phyloP scores from a whole-genome alignment of 2,888 invertebrate genomes.

The Copidosoma aretas region DNA sequence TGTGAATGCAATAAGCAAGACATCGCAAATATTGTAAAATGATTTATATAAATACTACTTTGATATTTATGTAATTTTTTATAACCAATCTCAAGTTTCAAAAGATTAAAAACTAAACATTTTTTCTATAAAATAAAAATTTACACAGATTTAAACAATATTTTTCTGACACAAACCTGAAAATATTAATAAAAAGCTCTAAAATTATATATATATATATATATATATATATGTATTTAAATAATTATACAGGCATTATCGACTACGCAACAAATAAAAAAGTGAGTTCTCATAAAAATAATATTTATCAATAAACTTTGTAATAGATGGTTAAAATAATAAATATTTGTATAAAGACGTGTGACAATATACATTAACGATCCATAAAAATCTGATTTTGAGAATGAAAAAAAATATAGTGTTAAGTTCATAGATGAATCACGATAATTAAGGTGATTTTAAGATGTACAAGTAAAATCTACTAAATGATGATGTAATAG shows the following conservation, averaged over 20 bases:
- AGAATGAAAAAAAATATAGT: slow-evolving; percentile 11
- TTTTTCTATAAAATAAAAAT: slow-evolving; percentile 23
- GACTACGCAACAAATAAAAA: slow-evolving; percentile 21
- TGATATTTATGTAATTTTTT: slow-evolving; percentile 20
- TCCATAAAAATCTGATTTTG: slow-evolving; percentile 32
- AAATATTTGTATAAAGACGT: slow-evolving; percentile 21
- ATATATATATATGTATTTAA: slow-evolving; percentile 15
- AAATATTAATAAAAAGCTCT: slow-evolving; percentile 37
- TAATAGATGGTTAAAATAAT: slow-evolving; percentile 30
- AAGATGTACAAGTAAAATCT: not conserved
- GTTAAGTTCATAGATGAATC: not conserved
- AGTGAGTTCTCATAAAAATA: slow-evolving; percentile 12
- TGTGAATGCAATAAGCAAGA: slow-evolving; percentile 5
- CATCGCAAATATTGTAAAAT: slow-evolving; percentile 33
- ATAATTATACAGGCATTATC: slow-evolving; percentile 19
- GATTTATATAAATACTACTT: slow-evolving; percentile 22
- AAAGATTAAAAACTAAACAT: slow-evolving; percentile 26
- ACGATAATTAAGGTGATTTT: not conserved
- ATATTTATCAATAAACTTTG: slow-evolving; percentile 7
- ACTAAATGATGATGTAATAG: not conserved
- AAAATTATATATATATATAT: too few relatives aligned
- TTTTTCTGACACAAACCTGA: slow-evolving; percentile 1
- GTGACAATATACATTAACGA: slow-evolving; percentile 19
- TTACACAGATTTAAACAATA: slow-evolving; percentile 29
- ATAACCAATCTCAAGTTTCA: slow-evolving; percentile 33